Conservation (phyloP, 2,113 vertebrate genomes). For the Lipotes vexillifer region DNA sequence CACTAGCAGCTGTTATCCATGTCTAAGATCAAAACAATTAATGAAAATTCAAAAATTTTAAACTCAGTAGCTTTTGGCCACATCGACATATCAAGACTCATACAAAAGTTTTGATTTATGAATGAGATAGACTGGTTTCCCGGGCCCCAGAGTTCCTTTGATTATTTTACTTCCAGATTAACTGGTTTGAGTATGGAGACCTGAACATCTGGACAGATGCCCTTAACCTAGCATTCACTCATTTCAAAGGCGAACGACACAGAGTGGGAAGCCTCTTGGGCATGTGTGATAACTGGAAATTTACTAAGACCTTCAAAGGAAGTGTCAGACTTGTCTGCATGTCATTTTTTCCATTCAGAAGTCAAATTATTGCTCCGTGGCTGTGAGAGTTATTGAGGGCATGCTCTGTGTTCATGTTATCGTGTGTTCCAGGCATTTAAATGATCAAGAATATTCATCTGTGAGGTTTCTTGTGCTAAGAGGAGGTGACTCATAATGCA, state of each 20-base stretch:
- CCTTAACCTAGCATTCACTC: background rate
- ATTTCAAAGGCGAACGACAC: background rate
- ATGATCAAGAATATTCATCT: background rate
- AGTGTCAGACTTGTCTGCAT: background rate
- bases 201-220: constrained; percentile 16
- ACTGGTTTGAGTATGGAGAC: constrained; percentile 1
- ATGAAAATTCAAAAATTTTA: constrained; percentile 64
- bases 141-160: constrained; percentile 58
- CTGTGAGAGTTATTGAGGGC: background rate
- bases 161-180: constrained; percentile 64
- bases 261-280: background rate
- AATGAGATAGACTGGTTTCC: constrained; percentile 56
- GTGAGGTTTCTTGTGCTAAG: background rate
- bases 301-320: background rate
- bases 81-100: constrained; percentile 64
- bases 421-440: background rate
- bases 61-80: constrained; percentile 65
- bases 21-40: constrained; percentile 75
- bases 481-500: background rate
- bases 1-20: constrained; percentile 65
- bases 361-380: background rate
- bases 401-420: background rate
- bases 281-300: background rate
- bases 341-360: constrained; percentile 45
- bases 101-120: constrained; percentile 71